Evolutionary conservation across 2,797 vertebrate species (phyloP).

Genomic region (Peromyscus attwateri): DNA sequence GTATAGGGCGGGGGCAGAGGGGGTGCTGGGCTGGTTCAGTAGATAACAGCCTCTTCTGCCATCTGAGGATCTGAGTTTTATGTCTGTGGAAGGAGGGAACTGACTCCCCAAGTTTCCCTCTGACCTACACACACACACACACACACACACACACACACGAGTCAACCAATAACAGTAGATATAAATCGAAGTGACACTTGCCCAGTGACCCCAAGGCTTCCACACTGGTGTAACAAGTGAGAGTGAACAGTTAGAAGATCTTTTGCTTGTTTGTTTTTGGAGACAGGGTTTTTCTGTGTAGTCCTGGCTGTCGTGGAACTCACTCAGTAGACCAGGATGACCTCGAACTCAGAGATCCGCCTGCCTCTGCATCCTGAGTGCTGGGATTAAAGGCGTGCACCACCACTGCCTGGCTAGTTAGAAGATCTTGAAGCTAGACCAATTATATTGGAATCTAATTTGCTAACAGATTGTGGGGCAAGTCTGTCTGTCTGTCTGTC

Average conservation of each 20-base stretch:
- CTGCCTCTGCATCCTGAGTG: neutral
- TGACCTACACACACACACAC: neutral
- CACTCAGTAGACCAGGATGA: neutral
- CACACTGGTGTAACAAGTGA: neutral
- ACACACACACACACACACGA: neutral
- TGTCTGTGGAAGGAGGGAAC: neutral
- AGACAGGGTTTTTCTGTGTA: neutral
- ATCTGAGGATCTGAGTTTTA: neutral
- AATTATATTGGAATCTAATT: neutral
- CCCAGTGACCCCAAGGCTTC: neutral
- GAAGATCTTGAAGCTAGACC: neutral
- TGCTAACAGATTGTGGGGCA: neutral
- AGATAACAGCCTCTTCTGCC: neutral
- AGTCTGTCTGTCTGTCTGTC: neutral
- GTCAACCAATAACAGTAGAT: neutral
- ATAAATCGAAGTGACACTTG: neutral
- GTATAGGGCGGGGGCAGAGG: neutral
- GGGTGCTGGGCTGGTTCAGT: neutral
- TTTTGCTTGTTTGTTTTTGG: neutral
- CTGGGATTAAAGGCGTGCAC: neutral
- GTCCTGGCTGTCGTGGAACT: neutral
- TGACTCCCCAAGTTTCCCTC: neutral
- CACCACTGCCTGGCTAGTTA: neutral
- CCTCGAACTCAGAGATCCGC: neutral
- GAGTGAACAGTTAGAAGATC: neutral